These are phyloP conservation scores for Heliothis virescens DNA, from an alignment of 1,140 invertebrate genomes.

Conservation along the genomic window DNA sequence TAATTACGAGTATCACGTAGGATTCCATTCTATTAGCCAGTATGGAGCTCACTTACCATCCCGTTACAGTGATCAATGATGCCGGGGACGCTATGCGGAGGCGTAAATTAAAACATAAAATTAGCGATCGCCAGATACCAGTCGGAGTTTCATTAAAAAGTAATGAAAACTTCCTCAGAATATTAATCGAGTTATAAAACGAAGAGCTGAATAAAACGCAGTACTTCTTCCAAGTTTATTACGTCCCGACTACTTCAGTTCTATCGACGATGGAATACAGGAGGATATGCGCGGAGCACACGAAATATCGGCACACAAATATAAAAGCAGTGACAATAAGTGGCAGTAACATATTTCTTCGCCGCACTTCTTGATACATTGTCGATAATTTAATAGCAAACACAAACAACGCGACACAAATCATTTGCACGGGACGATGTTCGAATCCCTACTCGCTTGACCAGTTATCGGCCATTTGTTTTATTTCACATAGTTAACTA, in stretches of 20 bases:
- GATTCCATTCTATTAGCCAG: slow-evolving; percentile 13
- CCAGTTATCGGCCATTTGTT: slow-evolving; percentile 48
- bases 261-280: slow-evolving; percentile 9
- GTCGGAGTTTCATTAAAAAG: slow-evolving; percentile 69
- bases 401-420: slow-evolving; percentile 53
- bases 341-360: slow-evolving; percentile 48
- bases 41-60: background rate
- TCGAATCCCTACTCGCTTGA: slow-evolving; percentile 41
- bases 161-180: slow-evolving; percentile 71
- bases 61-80: slow-evolving; percentile 61
- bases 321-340: slow-evolving; percentile 42
- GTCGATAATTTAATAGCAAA: slow-evolving; percentile 53
- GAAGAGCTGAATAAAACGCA: slow-evolving; percentile 16
- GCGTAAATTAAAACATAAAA: slow-evolving; percentile 73
- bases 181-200: slow-evolving; percentile 60
- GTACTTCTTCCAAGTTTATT: slow-evolving; percentile 32
- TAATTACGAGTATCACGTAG: background rate
- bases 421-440: slow-evolving; percentile 53
- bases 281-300: background rate
- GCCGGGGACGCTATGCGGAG: slow-evolving; percentile 52
- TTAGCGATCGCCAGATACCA: slow-evolving; percentile 68
- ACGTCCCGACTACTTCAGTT: slow-evolving; percentile 14
- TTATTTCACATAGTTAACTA: slow-evolving; percentile 55
- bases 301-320: slow-evolving; percentile 29
- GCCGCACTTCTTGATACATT: slow-evolving; percentile 42